These are phyloP conservation scores for Sturmia bella DNA, from an alignment of 2,888 invertebrate species.

Conservation along the genomic window DNA sequence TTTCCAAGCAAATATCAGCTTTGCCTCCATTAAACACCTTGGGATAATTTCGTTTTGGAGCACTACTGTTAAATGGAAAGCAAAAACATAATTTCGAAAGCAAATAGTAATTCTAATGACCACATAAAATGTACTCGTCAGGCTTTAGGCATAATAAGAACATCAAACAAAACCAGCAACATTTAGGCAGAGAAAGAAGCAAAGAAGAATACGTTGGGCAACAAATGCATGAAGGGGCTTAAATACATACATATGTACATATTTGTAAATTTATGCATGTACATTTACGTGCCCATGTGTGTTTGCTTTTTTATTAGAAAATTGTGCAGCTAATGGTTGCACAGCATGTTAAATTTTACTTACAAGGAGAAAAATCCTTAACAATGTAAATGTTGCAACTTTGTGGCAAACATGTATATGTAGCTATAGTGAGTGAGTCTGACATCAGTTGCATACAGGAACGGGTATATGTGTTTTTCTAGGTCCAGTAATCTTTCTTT, in stretches of 20 bases:
- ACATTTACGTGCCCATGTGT: no score
- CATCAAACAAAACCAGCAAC: constrained; percentile 19
- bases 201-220: no score
- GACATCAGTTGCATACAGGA: constrained; percentile 28
- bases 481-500: neutral
- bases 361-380: neutral
- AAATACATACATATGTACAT: no score
- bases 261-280: no score
- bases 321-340: neutral
- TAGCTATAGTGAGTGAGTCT: neutral
- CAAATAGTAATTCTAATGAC: constrained; percentile 46
- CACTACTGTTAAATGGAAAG: neutral
- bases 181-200: no score
- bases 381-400: no score
- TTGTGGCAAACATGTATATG: no score
- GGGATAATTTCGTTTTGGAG: no score
- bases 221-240: no score
- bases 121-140: constrained; percentile 44
- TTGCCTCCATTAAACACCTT: no score
- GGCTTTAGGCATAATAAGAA: constrained; percentile 37
- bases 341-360: neutral
- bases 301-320: no score
- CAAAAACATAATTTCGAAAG: neutral
- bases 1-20: no score
- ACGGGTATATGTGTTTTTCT: neutral